Evolutionary conservation across 2,113 vertebrate genomes (phyloP).

Genomic region (Etheostoma cragini): DNA sequence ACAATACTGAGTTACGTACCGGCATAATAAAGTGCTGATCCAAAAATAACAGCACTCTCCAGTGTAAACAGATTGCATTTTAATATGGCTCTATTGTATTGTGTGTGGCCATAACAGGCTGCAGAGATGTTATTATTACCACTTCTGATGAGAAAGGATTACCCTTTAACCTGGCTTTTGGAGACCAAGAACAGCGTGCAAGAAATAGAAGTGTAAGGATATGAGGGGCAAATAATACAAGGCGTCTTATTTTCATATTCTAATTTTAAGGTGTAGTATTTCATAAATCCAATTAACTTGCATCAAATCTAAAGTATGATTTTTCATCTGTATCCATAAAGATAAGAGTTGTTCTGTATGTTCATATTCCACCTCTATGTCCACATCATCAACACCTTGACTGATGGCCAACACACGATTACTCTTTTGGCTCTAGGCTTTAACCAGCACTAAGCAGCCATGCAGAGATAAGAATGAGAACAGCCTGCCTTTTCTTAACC

Average conservation of each 20-base stretch:
- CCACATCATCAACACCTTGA: conserved; percentile 21
- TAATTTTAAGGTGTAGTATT: not conserved
- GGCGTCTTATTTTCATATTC: not conserved
- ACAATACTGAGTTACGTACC: conserved; percentile 35
- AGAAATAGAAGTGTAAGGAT: not conserved
- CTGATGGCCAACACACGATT: conserved; percentile 14
- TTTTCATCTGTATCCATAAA: conserved; percentile 2
- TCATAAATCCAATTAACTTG: not conserved
- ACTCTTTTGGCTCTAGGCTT: conserved; percentile 7
- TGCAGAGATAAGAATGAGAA: conserved; percentile 35
- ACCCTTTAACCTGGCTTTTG: not conserved
- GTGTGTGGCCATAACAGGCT: not conserved
- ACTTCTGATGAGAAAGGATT: conserved; percentile 6
- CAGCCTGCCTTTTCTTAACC: conserved; percentile 28
- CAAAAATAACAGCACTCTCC: conserved; percentile 10
- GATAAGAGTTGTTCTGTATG: conserved; percentile 33
- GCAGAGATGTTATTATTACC: conserved; percentile 9
- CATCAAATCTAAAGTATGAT: not conserved
- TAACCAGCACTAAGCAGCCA: conserved; percentile 7
- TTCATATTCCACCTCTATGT: conserved; percentile 33
- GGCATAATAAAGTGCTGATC: conserved; percentile 1
- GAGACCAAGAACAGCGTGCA: not conserved
- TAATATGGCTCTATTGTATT: not conserved
- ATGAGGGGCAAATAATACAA: not conserved
- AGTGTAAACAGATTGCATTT: not conserved